phyloP scores from a whole-genome alignment of 2,888 invertebrate genomes.

The Anodontia alba region DNA sequence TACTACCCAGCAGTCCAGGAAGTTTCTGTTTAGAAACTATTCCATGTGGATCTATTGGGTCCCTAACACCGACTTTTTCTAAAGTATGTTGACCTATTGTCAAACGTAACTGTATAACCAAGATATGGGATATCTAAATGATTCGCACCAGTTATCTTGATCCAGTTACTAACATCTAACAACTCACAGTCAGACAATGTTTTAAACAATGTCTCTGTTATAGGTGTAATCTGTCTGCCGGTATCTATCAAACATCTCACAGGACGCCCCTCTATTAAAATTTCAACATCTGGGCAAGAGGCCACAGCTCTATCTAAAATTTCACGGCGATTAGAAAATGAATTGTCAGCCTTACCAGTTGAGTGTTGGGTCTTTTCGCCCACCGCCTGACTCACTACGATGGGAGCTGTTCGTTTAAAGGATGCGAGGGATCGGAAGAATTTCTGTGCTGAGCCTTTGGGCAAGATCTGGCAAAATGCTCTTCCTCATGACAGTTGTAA shows the following conservation, averaged over 20 bases:
- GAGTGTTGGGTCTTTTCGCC: conserved; percentile 12
- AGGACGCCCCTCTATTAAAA: background rate
- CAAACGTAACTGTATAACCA: conserved; percentile 2
- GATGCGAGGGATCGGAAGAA: background rate
- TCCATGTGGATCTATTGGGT: background rate
- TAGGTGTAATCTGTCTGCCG: background rate
- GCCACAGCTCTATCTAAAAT: conserved; percentile 1
- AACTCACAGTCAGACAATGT: background rate
- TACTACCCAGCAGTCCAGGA: conserved; percentile 4
- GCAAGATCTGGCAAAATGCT: background rate
- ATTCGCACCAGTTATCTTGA: conserved; percentile 6
- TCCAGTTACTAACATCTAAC: conserved; percentile 9
- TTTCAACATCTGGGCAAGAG: background rate
- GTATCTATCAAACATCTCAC: conserved; percentile 12
- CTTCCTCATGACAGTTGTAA: conserved; percentile 2
- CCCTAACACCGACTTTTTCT: background rate
- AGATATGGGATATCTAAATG: background rate
- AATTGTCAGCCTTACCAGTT: background rate
- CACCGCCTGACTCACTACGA: conserved; percentile 6
- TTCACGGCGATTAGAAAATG: background rate
- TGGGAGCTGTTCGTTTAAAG: conserved; percentile 4
- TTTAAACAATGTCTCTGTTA: background rate
- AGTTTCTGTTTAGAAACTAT: too few relatives aligned
- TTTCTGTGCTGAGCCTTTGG: background rate
- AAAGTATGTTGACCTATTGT: background rate